Evolutionary conservation across 2,113 vertebrate species (phyloP).

Genomic region (Pundamilia nyererei): DNA sequence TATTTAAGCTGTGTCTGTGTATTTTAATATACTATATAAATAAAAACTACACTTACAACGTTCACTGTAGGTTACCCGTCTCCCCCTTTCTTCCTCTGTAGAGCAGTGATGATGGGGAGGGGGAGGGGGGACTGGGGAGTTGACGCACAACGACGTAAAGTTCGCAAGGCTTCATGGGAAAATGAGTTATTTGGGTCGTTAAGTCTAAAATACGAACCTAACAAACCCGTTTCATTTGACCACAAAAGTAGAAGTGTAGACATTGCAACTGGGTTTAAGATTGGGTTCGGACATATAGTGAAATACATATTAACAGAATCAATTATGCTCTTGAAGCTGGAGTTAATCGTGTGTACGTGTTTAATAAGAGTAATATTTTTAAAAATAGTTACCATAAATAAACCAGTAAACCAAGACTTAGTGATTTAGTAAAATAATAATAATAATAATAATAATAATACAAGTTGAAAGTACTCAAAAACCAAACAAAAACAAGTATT

Average conservation of each 20-base stretch:
- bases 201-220: too few relatives aligned
- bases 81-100: slow-evolving; percentile 78
- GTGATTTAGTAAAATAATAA: neutral
- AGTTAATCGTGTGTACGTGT: neutral
- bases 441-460: neutral
- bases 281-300: neutral
- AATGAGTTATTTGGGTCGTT: slow-evolving; percentile 32
- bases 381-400: neutral
- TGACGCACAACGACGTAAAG: slow-evolving; percentile 67
- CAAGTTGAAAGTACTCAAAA: neutral
- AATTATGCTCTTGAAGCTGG: neutral
- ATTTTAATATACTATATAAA: slow-evolving; percentile 40
- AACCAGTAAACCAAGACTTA: neutral
- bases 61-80: slow-evolving; percentile 61
- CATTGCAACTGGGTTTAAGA: neutral
- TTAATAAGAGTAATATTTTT: neutral
- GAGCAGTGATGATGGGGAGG: slow-evolving; percentile 48
- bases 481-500: neutral
- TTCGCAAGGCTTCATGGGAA: slow-evolving; percentile 60
- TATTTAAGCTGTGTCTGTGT: slow-evolving; percentile 8
- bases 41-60: slow-evolving; percentile 61
- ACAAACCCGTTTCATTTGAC: neutral
- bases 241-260: neutral
- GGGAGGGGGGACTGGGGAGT: slow-evolving; percentile 63
- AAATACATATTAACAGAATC: neutral